Percentiles rank a stretch among this genome's conserved stretches.
These are phyloP conservation scores for Hypsopygia costalis DNA, from an alignment of 2,888 invertebrate genomes.

Conservation along the genomic window DNA sequence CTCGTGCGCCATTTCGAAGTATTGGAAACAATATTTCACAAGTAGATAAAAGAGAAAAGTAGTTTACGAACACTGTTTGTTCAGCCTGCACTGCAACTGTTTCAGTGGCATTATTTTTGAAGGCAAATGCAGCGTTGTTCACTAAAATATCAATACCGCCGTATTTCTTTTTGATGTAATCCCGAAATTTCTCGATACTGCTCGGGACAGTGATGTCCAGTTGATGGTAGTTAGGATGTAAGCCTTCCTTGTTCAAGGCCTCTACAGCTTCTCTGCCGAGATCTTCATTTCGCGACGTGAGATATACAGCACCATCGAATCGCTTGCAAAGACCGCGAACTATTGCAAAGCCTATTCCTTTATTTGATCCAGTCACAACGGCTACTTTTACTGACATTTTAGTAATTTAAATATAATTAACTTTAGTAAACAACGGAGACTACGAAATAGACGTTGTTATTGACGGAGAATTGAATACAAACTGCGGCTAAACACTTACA, in stretches of 20 bases:
- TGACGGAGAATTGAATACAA: too few relatives aligned
- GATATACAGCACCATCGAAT: constrained; percentile 84
- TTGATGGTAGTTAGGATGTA: constrained; percentile 82
- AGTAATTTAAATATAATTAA: too few relatives aligned
- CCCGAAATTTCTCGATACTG: constrained; percentile 80
- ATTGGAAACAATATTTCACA: constrained; percentile 87
- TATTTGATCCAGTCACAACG: constrained; percentile 85
- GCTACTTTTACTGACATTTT: too few relatives aligned
- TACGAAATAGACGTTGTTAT: too few relatives aligned
- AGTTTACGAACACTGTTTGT: constrained; percentile 85
- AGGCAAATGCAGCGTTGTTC: constrained; percentile 89
- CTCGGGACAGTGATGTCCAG: constrained; percentile 83
- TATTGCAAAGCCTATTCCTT: constrained; percentile 86
- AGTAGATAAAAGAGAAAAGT: constrained; percentile 82
- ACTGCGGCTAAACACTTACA: too few relatives aligned
- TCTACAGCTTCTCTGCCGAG: constrained; percentile 82
- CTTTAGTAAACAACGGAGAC: too few relatives aligned
- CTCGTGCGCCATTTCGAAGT: constrained; percentile 83
- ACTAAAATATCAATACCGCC: constrained; percentile 86
- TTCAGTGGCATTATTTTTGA: constrained; percentile 79
- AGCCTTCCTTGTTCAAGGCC: constrained; percentile 77
- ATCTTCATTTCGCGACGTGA: constrained; percentile 83
- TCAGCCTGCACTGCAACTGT: constrained; percentile 85
- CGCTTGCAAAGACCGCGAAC: constrained; percentile 84
- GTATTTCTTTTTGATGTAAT: constrained; percentile 80